A percentile compares a stretch with the other conserved stretches of the same genome.
Conservation (phyloP, 2,113 vertebrate genomes). For the Prochilodus magdalenae region DNA sequence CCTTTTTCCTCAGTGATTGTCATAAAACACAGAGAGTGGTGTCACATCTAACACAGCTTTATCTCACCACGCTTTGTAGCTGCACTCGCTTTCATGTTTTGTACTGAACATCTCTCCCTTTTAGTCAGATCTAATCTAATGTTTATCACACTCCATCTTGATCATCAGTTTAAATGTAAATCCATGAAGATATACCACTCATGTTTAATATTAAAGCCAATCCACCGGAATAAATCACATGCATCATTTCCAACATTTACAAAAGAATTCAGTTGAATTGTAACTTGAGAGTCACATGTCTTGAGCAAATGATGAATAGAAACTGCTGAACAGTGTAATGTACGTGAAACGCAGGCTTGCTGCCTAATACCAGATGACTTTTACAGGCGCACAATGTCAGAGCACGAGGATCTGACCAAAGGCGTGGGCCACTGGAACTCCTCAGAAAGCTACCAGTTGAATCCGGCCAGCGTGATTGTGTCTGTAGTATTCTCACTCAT, state of each 20-base stretch:
- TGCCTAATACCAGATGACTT: background rate
- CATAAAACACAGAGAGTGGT: conserved; percentile 1
- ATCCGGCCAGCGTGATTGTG: conserved; percentile 83
- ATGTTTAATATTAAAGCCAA: too few relatives aligned
- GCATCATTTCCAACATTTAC: too few relatives aligned
- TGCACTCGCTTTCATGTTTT: conserved; percentile 16
- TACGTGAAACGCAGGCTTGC: background rate
- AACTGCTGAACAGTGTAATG: background rate
- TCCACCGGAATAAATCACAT: too few relatives aligned
- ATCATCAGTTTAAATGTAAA: background rate
- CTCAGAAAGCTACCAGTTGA: conserved; percentile 80
- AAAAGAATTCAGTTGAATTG: too few relatives aligned
- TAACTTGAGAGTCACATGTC: background rate
- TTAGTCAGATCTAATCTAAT: background rate
- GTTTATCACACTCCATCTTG: background rate
- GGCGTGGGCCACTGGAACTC: conserved; percentile 73
- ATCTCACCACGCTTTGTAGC: conserved; percentile 23
- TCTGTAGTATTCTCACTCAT: conserved; percentile 88
- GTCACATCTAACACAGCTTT: background rate
- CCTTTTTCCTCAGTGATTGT: background rate
- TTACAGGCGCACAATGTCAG: conserved; percentile 72
- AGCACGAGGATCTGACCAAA: conserved; percentile 79
- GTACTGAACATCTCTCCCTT: background rate
- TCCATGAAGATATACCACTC: background rate
- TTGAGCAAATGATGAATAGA: background rate